Evolutionary conservation across 2,797 vertebrate species (phyloP), one percentile per base, ranked within the genome.

Genomic region (Allobates femoralis): DNA sequence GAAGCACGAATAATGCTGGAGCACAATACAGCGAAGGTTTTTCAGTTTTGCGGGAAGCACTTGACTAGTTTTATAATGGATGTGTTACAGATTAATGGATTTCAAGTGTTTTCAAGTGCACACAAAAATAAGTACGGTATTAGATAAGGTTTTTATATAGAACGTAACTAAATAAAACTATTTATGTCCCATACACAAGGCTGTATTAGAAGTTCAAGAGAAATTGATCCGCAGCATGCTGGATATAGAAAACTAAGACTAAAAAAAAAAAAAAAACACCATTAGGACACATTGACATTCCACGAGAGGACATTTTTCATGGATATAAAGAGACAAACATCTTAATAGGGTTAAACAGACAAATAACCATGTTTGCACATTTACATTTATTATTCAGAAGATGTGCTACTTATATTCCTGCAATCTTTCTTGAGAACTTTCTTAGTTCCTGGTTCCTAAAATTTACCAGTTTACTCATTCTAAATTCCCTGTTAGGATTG

Each of bases 371-470:
- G 56, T 23, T 5, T 32, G 7, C 23, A 7, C 16, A 26, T 26
- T 26, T 26, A 73, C n/a, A 23, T 50, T 30, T 74, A 62, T 74
- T 73, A 50, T 34, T 73, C 41, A 21, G 37, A 18, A 74, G 58
- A 28, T 23, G 34, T 81, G 55, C 30, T 81, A 77, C 75, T 86
- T 37, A 41, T 81, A 67, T 64, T 81, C 30, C 41, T 53, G 21
- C 50, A 53, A 30, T 28, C 50, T 41, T 75, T 53, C 76, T 77
- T 85, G 75, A 58, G 76, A 85, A 85, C 55, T 23, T 79, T 85
- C 34, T 32, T 53, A 21, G 37, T 30, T 79, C 41, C 84, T 85
- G 62, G 46, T 81, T 86, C 85, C 60, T 41, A 81, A 71, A 75
- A 77, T 66, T n/a, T 58, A 28, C 30, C 21, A 67, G 69, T 46